Conservation (phyloP, 2,888 invertebrate genomes). For the Diploptera punctata region DNA sequence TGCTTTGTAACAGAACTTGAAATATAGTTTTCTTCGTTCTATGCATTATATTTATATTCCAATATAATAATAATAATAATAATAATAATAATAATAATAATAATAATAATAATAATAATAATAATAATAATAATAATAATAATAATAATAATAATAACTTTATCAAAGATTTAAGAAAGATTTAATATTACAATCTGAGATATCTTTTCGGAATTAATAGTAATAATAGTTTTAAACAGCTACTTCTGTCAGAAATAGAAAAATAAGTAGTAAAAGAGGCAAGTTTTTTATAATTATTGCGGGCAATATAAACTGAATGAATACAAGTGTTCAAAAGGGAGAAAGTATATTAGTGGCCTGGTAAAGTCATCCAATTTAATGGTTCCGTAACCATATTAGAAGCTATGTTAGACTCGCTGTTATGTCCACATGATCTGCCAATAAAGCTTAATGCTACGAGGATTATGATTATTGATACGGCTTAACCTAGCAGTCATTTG, state of each 20-base stretch:
- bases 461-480: constrained; percentile 11
- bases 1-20: too few relatives aligned
- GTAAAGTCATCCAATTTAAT: background rate
- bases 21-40: too few relatives aligned
- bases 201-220: too few relatives aligned
- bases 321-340: background rate
- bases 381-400: background rate
- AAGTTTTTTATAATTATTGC: too few relatives aligned
- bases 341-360: background rate
- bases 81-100: background rate
- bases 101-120: background rate
- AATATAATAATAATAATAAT: background rate
- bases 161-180: background rate
- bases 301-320: too few relatives aligned
- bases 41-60: too few relatives aligned
- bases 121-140: background rate
- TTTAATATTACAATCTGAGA: too few relatives aligned
- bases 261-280: too few relatives aligned
- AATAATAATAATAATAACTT: background rate
- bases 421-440: background rate
- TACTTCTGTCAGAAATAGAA: too few relatives aligned
- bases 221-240: too few relatives aligned
- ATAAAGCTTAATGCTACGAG: background rate
- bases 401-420: background rate
- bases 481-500: background rate